These are phyloP conservation scores for Ceyx melanurus DNA, from an alignment of 2,113 vertebrate species.

Conservation along the genomic window DNA sequence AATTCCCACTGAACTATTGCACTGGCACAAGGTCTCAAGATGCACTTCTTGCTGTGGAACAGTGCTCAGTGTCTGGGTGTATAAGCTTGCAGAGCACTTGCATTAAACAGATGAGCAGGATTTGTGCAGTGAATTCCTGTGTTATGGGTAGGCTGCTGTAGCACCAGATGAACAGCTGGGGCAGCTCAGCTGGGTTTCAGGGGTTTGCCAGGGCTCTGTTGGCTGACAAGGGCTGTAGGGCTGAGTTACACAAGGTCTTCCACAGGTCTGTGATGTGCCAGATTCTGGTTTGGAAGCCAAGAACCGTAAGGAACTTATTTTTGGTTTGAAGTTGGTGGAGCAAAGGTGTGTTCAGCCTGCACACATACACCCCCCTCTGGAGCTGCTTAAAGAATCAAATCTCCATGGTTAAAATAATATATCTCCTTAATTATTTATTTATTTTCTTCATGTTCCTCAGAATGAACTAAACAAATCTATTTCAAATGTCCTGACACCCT, in stretches of 20 bases:
- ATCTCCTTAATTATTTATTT: not conserved
- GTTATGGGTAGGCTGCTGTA: fast-evolving
- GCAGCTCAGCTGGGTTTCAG: not conserved
- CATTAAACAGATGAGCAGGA: not conserved
- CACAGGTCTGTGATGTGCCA: not conserved
- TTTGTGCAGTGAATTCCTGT: not conserved
- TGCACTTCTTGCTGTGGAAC: not conserved
- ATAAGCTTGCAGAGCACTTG: not conserved
- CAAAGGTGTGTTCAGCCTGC: not conserved
- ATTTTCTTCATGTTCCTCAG: not conserved
- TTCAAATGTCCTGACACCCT: not conserved
- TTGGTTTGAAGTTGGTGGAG: not conserved
- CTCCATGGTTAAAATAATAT: not conserved
- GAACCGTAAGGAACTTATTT: not conserved
- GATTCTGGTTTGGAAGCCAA: not conserved
- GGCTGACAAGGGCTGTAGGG: not conserved
- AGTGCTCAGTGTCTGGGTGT: not conserved
- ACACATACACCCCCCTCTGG: not conserved
- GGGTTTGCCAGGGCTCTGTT: not conserved
- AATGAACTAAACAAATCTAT: not conserved
- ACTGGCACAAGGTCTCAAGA: not conserved
- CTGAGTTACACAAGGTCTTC: not conserved
- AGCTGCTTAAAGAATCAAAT: not conserved
- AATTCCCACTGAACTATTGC: not conserved
- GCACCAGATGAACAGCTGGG: not conserved